Base-by-base conservation (phyloP, 1,140 invertebrate genomes). In the Papilio xuthus region DNA sequence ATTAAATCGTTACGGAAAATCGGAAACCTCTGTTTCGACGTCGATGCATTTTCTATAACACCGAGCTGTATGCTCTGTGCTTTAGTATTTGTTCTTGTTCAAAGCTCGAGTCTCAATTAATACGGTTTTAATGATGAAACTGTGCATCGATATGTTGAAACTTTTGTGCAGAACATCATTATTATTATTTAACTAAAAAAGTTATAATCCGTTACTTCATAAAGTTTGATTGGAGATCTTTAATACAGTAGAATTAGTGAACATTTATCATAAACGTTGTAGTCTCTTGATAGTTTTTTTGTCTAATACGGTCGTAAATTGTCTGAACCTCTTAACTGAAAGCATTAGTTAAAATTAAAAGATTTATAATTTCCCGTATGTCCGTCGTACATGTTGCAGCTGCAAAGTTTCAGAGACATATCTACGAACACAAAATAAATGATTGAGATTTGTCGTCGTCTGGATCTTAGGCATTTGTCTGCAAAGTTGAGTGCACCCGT, bases 1-100 rank as follows among this genome's bases (percentile, higher is more conserved):
- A 90, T 89, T 90, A 88, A 89, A 90, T 83, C 83, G 83, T 84
- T 87, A 83, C 81, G 84, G 82, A 85, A 86, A 85, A 86, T 77
- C 50, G 84, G 79, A 78, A 86, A 85, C 83, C 82, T 80, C 81
- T 80, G 80, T 76, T 76, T 76, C 74, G 56, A 76, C 47, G 76
- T 80, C 81, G 82, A 86, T 86, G 86, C 84, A 85, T 86, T 87
- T 88, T 86, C 83, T 82, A 85, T 83, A 76, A 76, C 56, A 15
- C 26, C 26, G 10, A 3, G 60, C 56, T 76, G 37, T 76, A 13
- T 28, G 74, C 32, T 42, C 74, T 80, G 78, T 60, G 73, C 72
- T 78, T 53, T 80, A 76, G 63, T 74, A 74, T 56, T 26, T 70
- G 71, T 77, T 81, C 69, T 8, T 28, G 23, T 42, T 70, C 70